A percentile compares a stretch with the other conserved stretches of the same genome.
Evolutionary conservation across 2,888 invertebrate species (phyloP).

Genomic region (Cynaeus angustus): DNA sequence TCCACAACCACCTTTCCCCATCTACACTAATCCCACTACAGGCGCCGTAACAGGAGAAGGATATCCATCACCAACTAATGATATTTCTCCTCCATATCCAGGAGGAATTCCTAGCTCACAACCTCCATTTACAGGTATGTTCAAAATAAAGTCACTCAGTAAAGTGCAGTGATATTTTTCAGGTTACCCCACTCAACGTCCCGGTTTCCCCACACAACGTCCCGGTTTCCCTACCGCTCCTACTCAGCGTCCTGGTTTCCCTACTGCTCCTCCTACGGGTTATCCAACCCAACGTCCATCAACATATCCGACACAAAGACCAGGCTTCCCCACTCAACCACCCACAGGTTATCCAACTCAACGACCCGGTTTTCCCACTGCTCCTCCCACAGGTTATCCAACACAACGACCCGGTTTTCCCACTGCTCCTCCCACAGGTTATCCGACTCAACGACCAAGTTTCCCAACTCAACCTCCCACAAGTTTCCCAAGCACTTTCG

Average conservation of each 20-base stretch:
- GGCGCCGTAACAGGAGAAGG: constrained; percentile 61
- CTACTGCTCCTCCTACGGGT: constrained; percentile 24
- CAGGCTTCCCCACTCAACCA: constrained; percentile 50
- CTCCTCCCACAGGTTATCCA: constrained; percentile 17
- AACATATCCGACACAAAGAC: constrained; percentile 19
- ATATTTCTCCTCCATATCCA: constrained; percentile 52
- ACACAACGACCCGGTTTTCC: constrained; percentile 24
- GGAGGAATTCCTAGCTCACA: constrained; percentile 50
- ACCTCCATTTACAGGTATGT: constrained; percentile 44
- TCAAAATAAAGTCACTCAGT: no score
- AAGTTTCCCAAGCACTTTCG: constrained; percentile 43
- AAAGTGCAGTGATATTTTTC: no score
- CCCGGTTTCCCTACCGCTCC: constrained; percentile 30
- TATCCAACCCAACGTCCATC: constrained; percentile 41
- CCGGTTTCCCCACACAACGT: constrained; percentile 37
- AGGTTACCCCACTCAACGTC: constrained; percentile 47
- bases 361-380: constrained; percentile 19
- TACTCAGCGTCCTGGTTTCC: constrained; percentile 28
- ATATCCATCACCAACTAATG: constrained; percentile 52
- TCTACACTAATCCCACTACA: constrained; percentile 64
- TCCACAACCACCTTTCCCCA: constrained; percentile 67
- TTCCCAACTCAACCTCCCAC: constrained; percentile 32
- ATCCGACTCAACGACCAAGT: constrained; percentile 41
- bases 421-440: constrained; percentile 27
- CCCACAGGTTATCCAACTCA: constrained; percentile 36